These are phyloP conservation scores for Germaria angustata DNA, from an alignment of 2,888 invertebrate species.

Conservation along the genomic window DNA sequence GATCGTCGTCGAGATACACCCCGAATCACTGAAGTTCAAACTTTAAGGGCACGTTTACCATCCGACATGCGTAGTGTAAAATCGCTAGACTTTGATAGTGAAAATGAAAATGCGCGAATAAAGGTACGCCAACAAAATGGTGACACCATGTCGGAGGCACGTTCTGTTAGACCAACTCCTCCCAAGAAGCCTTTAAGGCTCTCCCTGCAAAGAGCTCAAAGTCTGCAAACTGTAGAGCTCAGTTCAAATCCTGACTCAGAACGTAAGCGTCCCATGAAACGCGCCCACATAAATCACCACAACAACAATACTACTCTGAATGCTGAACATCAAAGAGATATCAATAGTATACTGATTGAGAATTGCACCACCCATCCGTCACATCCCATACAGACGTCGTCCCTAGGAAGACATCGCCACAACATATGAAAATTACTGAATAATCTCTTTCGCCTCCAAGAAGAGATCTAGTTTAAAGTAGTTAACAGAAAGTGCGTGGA, in stretches of 20 bases:
- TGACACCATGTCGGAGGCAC: slow-evolving; percentile 84
- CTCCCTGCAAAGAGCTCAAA: slow-evolving; percentile 90
- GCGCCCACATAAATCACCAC: slow-evolving; percentile 75
- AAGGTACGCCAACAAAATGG: slow-evolving; percentile 70
- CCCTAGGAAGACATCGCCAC: slow-evolving; percentile 77
- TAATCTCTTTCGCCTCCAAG: slow-evolving; percentile 69
- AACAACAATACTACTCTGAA: slow-evolving; percentile 69
- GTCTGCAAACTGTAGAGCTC: slow-evolving; percentile 86
- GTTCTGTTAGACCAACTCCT: slow-evolving; percentile 85
- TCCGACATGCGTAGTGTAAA: slow-evolving; percentile 83
- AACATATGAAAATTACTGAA: slow-evolving; percentile 75
- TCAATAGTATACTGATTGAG: slow-evolving; percentile 74
- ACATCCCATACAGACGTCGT: slow-evolving; percentile 76
- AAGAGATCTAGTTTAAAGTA: slow-evolving; percentile 64
- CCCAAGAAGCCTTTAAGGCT: slow-evolving; percentile 92
- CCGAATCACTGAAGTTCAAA: slow-evolving; percentile 72
- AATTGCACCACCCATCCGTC: slow-evolving; percentile 67
- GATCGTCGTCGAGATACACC: slow-evolving; percentile 73
- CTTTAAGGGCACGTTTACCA: slow-evolving; percentile 71
- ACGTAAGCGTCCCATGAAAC: slow-evolving; percentile 78
- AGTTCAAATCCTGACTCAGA: slow-evolving; percentile 74
- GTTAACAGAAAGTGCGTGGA: slow-evolving; percentile 10
- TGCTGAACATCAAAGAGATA: slow-evolving; percentile 62
- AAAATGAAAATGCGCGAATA: slow-evolving; percentile 81
- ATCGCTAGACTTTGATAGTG: slow-evolving; percentile 89